Base-by-base conservation (phyloP, 1,140 invertebrate species). In the Tetranychus urticae region DNA sequence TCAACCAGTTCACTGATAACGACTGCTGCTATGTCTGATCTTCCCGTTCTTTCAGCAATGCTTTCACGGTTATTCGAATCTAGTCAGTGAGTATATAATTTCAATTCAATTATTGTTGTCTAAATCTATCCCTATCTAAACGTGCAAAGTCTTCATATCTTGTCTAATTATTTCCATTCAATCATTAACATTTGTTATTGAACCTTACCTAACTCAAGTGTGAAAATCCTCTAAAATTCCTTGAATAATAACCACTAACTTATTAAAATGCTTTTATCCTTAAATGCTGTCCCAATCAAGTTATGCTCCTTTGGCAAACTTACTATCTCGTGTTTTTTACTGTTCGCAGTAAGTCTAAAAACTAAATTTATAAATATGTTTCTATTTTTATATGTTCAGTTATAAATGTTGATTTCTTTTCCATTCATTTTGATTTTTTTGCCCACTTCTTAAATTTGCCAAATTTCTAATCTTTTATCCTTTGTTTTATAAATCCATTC, bases 21-120 rank as follows among this genome's bases (percentile, higher is more conserved):
- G 37, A 94, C 88, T 13, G 86, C 87, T 46, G 87, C 94, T 31
- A 92, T 93, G 85, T 86, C 89, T 2, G 91, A 97, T 75, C 73
- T 97, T 48, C 91, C 91, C 0, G 88, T 88, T 33, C 75, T 92
- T 2, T 91, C 88, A 10, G 82, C 86, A 45, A 92, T 93, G 88
- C 74, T 96, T 47, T 91, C 86, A 56, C 78, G 86, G 64, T 77
- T 96, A 8, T 96, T 97, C 71, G 90, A 97, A 74, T 90, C 88
- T 23, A 93, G 88, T 67, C 86, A 88, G 71, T 76, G 68, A 71
- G 74, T 72, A 42, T 50, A 36, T 13, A 52, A n/a, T n/a, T 33
- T n/a, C 50, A 52, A 13, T 6, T 42, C 39, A 6, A 31, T 52
- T 52, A n/a, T 52, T n/a, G 7, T 1, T 45, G 13, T 0, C 35